These are phyloP conservation scores for Chionomys nivalis DNA, from an alignment of 2,113 vertebrate species.

Conservation along the genomic window DNA sequence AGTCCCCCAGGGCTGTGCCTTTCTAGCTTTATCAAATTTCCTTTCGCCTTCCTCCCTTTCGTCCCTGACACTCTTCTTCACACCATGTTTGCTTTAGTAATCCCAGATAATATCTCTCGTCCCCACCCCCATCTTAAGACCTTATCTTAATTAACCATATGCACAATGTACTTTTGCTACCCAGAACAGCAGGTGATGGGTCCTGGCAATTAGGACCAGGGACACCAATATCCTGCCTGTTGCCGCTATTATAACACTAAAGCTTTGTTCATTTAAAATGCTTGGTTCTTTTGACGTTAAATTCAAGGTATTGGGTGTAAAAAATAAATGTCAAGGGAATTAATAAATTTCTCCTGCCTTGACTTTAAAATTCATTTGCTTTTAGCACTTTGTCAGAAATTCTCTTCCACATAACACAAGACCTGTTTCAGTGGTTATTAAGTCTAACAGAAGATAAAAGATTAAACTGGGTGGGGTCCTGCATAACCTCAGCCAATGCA, in stretches of 20 bases:
- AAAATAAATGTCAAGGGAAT: slow-evolving; percentile 72
- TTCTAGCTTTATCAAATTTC: neutral
- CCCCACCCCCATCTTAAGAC: neutral
- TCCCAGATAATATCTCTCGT: neutral
- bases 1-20: too few species aligned
- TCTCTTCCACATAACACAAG: slow-evolving; percentile 55
- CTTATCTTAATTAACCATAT: slow-evolving; percentile 1
- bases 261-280: slow-evolving; percentile 63
- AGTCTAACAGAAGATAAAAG: slow-evolving; percentile 73
- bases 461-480: slow-evolving; percentile 32
- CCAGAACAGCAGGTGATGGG: neutral
- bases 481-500: slow-evolving; percentile 30
- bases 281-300: slow-evolving; percentile 67
- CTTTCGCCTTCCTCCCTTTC: neutral
- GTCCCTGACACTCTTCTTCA: neutral
- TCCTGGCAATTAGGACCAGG: neutral
- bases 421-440: slow-evolving; percentile 66
- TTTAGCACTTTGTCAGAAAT: slow-evolving; percentile 76
- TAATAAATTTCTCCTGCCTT: slow-evolving; percentile 68
- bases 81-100: neutral
- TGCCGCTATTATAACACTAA: slow-evolving; percentile 10
- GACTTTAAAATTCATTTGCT: slow-evolving; percentile 70
- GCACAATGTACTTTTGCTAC: neutral
- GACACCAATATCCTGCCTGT: slow-evolving; percentile 6
- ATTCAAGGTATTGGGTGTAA: slow-evolving; percentile 68